Evolutionary conservation across 2,888 invertebrate genomes (phyloP), one percentile per base, ranked within the genome.

Genomic region (Parasteatoda lunata): DNA sequence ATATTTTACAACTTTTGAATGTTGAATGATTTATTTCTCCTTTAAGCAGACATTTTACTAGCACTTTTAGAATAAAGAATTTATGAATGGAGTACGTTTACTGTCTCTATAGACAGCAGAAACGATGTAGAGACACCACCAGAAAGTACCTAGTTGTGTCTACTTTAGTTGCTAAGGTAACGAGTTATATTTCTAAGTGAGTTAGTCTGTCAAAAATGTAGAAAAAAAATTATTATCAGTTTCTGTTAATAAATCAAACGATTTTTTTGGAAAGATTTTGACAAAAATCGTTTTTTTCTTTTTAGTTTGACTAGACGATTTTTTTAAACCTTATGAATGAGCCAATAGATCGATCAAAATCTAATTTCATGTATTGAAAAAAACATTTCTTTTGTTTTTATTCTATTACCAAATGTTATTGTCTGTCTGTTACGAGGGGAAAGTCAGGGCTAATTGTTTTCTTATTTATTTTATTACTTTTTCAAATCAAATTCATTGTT

Each of bases 81-180:
- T 30, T 30, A 30, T 30, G 30, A 30, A 30, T 30, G 30, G 30
- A 1, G 30, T 30, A 30, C 30, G 30, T 30, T 1, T 30, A 30
- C 30, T 30, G 30, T 30, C 30, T 30, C 30, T 30, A 30, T 30
- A 30, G 30, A 30, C 30, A 30, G 30, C 30, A 30, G 0, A 30
- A 30, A 30, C 30, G 30, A 0, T 30, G 30, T 30, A 30, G 30
- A 30, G 30, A 30, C 30, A 30, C 30, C 30, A 30, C 30, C 30
- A 30, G 2, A 30, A 30, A 30, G 30, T 30, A 2, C 30, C 30
- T 45, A 30, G 70, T 71, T 15, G 59, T 59, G 79, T 70, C 30
- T 59, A 52, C 30, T 45, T 69, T 64, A 54, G 69, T 79, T 79
- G 79, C 71, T 64, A 79, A 9, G 70, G 79, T 65, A 52, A 77